These are phyloP conservation scores for Oreotrochilus melanogaster DNA, from an alignment of 2,113 vertebrate genomes.

Conservation along the genomic window DNA sequence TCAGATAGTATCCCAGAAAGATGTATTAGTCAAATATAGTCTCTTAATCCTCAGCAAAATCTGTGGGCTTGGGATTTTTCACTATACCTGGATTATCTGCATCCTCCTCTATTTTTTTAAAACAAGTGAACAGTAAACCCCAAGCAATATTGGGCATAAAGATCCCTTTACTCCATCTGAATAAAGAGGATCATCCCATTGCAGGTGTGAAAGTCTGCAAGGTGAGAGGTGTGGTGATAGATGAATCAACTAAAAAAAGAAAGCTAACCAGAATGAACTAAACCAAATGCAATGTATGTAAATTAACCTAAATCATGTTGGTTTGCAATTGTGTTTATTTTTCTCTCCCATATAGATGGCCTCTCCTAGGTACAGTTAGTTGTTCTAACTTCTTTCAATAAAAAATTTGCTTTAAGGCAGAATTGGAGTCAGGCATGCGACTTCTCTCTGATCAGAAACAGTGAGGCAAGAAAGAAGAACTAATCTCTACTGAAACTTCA, in stretches of 20 bases:
- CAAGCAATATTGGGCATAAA: neutral
- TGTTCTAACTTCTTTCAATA: neutral
- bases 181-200: neutral
- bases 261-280: neutral
- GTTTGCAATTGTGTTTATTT: neutral
- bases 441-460: neutral
- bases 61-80: neutral
- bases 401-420: neutral
- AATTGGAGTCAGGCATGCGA: neutral
- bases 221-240: accelerated
- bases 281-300: neutral
- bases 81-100: neutral
- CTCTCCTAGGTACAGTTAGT: neutral
- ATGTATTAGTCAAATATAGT: accelerated
- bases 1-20: neutral
- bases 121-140: neutral
- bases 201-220: neutral
- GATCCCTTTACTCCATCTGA: neutral
- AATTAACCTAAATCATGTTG: neutral
- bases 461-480: neutral
- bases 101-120: neutral
- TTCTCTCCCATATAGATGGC: neutral
- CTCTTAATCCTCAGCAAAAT: neutral
- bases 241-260: neutral
- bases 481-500: neutral